Conservation (phyloP, 2,888 invertebrate genomes). For the Hoplodrina ambigua region DNA sequence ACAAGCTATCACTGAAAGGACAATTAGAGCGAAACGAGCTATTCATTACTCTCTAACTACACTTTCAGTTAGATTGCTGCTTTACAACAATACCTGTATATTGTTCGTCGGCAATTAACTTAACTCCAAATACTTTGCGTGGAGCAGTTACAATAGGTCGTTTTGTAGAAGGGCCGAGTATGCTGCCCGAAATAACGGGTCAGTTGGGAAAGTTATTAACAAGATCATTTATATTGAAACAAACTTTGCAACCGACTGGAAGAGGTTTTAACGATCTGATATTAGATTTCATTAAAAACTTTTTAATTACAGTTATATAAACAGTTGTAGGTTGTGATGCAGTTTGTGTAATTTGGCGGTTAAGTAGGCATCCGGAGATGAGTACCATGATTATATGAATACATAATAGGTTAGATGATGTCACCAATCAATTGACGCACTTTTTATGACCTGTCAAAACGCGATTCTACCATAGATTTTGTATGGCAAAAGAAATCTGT, state of each 20-base stretch:
- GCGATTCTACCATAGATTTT: too few relatives aligned
- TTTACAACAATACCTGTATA: slow-evolving; percentile 42
- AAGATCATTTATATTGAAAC: slow-evolving; percentile 67
- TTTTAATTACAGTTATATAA: slow-evolving; percentile 54
- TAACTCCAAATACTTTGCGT: slow-evolving; percentile 49
- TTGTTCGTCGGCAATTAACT: slow-evolving; percentile 58
- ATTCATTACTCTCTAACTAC: slow-evolving; percentile 46
- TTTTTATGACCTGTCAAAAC: too few relatives aligned
- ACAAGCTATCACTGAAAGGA: slow-evolving; percentile 19
- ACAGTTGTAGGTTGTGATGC: slow-evolving; percentile 28
- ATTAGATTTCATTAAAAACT: slow-evolving; percentile 66
- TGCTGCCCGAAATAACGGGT: slow-evolving; percentile 55
- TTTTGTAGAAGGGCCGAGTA: slow-evolving; percentile 46
- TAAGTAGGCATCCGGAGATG: slow-evolving; percentile 1
- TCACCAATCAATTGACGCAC: too few relatives aligned
- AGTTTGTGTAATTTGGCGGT: slow-evolving; percentile 12
- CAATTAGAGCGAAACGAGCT: slow-evolving; percentile 40
- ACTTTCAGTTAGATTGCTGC: slow-evolving; percentile 52
- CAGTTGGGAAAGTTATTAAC: slow-evolving; percentile 63
- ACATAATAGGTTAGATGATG: background rate
- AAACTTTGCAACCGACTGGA: slow-evolving; percentile 62
- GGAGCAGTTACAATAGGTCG: slow-evolving; percentile 46
- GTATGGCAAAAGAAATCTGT: too few relatives aligned
- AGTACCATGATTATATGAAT: background rate
- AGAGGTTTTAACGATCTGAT: slow-evolving; percentile 59